phyloP scores from a whole-genome alignment of 1,140 invertebrate genomes.

The Hydropsyche tenuis region DNA sequence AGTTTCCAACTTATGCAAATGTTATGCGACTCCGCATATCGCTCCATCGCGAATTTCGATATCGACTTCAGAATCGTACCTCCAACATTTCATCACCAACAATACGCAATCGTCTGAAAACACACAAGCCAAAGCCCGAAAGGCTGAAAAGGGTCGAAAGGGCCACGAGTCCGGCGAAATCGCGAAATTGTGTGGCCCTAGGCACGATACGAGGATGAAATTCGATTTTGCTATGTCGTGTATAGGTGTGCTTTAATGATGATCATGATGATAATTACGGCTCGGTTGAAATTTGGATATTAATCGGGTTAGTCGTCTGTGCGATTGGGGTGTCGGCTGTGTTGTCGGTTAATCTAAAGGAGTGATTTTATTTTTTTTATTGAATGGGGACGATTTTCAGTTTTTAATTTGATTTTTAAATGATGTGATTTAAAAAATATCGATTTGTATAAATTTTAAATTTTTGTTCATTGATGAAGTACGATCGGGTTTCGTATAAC shows the following conservation, averaged over 20 bases:
- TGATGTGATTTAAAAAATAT: too few relatives aligned
- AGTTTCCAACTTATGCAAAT: too few relatives aligned
- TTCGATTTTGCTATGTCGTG: slow-evolving; percentile 34
- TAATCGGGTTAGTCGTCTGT: slow-evolving; percentile 29
- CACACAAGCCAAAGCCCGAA: neutral
- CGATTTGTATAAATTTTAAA: too few relatives aligned
- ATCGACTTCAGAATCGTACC: slow-evolving; percentile 22
- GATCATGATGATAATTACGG: slow-evolving; percentile 47
- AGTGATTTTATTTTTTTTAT: too few relatives aligned
- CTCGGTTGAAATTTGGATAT: slow-evolving; percentile 41
- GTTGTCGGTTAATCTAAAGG: too few relatives aligned
- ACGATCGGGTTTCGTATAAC: too few relatives aligned
- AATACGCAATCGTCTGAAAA: slow-evolving; percentile 2
- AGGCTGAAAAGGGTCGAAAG: slow-evolving; percentile 4
- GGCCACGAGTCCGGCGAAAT: neutral
- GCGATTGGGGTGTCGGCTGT: too few relatives aligned
- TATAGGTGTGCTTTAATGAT: slow-evolving; percentile 20
- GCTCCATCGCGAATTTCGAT: too few relatives aligned
- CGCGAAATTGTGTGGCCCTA: slow-evolving; percentile 9
- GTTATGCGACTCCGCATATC: too few relatives aligned
- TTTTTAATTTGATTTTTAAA: too few relatives aligned
- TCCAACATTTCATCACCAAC: neutral
- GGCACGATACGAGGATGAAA: slow-evolving; percentile 16
- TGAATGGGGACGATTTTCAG: too few relatives aligned
- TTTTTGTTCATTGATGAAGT: too few relatives aligned